Percentiles rank a stretch among this genome's conserved stretches.
phyloP scores from a whole-genome alignment of 2,797 vertebrate genomes.

The Crossoptilon crossoptilon region DNA sequence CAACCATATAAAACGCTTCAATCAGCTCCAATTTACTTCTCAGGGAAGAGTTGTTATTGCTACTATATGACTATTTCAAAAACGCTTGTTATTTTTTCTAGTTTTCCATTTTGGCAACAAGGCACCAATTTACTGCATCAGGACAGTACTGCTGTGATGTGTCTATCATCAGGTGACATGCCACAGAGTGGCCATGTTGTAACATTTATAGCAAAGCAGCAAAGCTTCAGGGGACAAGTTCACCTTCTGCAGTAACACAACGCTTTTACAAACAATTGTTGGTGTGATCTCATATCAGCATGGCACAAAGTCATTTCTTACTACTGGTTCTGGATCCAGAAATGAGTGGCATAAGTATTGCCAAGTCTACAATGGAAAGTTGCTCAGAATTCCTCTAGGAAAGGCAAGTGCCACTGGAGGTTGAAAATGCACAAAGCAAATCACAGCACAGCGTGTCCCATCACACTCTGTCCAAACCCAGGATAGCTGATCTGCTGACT shows the following conservation, averaged over 20 bases:
- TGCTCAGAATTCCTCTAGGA: neutral
- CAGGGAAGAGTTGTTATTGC: neutral
- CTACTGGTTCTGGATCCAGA: neutral
- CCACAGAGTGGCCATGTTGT: neutral
- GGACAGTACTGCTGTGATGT: neutral
- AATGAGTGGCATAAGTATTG: neutral
- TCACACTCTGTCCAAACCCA: neutral
- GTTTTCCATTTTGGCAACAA: neutral
- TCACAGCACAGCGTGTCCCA: neutral
- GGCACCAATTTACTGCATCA: neutral
- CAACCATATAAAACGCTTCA: neutral
- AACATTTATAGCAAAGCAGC: neutral
- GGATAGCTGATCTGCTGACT: neutral
- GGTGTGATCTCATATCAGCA: neutral
- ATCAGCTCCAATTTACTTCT: neutral
- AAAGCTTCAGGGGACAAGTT: neutral
- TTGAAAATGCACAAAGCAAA: neutral
- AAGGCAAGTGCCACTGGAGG: neutral
- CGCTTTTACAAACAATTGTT: neutral
- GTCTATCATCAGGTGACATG: neutral
- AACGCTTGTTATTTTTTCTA: neutral
- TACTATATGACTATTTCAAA: neutral
- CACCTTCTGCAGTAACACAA: neutral
- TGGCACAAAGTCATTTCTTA: neutral
- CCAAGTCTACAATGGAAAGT: neutral